phyloP scores from a whole-genome alignment of 2,888 invertebrate species.

The Chaetogeoica ovagalla region DNA sequence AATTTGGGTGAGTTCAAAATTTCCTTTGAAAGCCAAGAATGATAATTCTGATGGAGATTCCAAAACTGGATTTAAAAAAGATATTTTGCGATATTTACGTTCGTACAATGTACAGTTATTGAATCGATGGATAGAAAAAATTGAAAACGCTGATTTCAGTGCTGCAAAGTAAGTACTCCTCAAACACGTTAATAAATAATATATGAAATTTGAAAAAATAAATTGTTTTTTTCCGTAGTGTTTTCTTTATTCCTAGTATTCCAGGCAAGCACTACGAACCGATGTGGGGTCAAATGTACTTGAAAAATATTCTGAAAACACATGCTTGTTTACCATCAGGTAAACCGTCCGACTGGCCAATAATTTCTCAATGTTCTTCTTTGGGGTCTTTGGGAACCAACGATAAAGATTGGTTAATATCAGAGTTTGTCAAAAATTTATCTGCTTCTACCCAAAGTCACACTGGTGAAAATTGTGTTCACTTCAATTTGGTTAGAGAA shows the following conservation, averaged over 20 bases:
- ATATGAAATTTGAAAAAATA: neutral
- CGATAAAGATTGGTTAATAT: conserved; percentile 72
- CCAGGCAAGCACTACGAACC: conserved; percentile 77
- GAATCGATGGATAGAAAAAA: conserved; percentile 72
- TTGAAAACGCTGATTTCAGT: conserved; percentile 76
- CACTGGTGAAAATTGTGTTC: conserved; percentile 63
- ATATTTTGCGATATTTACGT: conserved; percentile 74
- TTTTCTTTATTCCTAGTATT: conserved; percentile 80
- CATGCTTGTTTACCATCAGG: conserved; percentile 65
- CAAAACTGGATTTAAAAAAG: conserved; percentile 78
- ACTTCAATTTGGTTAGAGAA: conserved; percentile 61
- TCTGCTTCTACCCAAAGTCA: conserved; percentile 60
- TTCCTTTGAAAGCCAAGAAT: conserved; percentile 66
- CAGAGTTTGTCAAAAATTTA: conserved; percentile 64
- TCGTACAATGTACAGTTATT: conserved; percentile 73
- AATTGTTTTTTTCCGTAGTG: conserved; percentile 64
- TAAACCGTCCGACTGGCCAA: conserved; percentile 66
- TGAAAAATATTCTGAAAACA: conserved; percentile 68
- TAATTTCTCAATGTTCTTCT: conserved; percentile 87
- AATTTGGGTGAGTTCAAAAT: conserved; percentile 84
- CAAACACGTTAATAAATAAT: neutral
- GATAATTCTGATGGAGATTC: conserved; percentile 73
- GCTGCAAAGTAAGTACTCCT: conserved; percentile 45
- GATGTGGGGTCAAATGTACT: conserved; percentile 68
- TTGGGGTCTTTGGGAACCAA: conserved; percentile 68